Base-by-base conservation (phyloP, 2,797 vertebrate species). In the Chromis chromis region DNA sequence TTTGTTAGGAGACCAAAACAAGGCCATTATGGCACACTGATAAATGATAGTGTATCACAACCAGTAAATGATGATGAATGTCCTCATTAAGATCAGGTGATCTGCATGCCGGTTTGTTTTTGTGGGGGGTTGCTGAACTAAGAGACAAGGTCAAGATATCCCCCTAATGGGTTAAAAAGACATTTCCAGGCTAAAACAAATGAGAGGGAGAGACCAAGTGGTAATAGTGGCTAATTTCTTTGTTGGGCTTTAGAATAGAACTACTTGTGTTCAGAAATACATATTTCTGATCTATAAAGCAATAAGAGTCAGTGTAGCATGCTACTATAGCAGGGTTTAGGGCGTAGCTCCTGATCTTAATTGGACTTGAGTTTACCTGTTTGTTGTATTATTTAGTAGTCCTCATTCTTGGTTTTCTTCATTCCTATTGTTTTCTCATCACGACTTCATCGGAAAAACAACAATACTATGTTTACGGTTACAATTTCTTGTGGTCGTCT, bases 171-270 rank as follows among this genome's bases (percentile, higher is more conserved):
- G 88, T 91, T 90, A 87, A 86, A 56, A 85, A 83, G 82, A 91
- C 79, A 83, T 55, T 80, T 75, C 55, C 67, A 62, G 81, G 86
- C 78, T 77, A 82, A 89, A 86, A 82, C 71, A 89, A 88, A 89
- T 84, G 63, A 86, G 63, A 71, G 46, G 61, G n/a, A 61, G 54
- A 46, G 22, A 54, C 39, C 21, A 4, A 48, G 73, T 60, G 49
- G 19, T 42, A 44, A 40, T 25, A 50, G 44, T 21, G 42, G 42
- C 21, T 52, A 76, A 62, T 56, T 61, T 55, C 6, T 22, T 14
- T 69, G 17, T 68, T 60, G 40, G 13, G 7, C 39, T 65, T 64
- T 16, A 50, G 9, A 46, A n/a, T 49, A 8, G 11, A 49, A 12
- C n/a, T 22, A 3, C 8, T 11, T 10, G 3, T 7, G 9, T 49